phyloP scores from a whole-genome alignment of 2,797 vertebrate species.

The Gallinago stenura region DNA sequence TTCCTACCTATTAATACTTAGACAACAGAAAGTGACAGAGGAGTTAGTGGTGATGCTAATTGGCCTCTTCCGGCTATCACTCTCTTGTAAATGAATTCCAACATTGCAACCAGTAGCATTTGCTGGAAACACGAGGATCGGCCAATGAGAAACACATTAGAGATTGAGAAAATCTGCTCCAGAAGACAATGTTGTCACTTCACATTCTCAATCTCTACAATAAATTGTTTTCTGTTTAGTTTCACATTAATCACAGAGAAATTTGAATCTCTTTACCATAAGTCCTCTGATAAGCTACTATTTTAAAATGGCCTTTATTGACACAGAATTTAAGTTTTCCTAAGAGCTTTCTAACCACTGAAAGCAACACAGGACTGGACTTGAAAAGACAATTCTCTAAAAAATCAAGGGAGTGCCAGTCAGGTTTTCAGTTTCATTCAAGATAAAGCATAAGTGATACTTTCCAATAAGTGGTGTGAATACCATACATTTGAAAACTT shows the following conservation, averaged over 20 bases:
- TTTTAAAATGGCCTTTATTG: neutral
- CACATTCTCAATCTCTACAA: neutral
- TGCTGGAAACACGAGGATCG: neutral
- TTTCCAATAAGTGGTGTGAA: neutral
- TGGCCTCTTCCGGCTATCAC: neutral
- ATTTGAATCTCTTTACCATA: neutral
- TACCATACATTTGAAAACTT: neutral
- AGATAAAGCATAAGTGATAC: neutral
- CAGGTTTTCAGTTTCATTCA: neutral
- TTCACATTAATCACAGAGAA: neutral
- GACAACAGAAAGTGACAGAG: neutral
- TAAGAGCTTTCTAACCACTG: neutral
- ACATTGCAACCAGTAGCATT: neutral
- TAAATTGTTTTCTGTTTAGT: neutral
- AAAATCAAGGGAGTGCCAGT: neutral
- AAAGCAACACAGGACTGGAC: neutral
- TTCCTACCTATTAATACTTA: neutral
- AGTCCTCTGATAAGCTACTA: neutral
- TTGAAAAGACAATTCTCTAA: neutral
- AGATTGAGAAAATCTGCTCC: neutral
- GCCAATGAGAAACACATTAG: neutral
- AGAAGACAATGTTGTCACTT: neutral
- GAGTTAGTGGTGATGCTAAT: neutral
- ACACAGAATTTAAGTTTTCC: neutral
- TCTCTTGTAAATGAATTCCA: neutral